phyloP scores from a whole-genome alignment of 2,888 invertebrate genomes.

The Rosalia funebris region DNA sequence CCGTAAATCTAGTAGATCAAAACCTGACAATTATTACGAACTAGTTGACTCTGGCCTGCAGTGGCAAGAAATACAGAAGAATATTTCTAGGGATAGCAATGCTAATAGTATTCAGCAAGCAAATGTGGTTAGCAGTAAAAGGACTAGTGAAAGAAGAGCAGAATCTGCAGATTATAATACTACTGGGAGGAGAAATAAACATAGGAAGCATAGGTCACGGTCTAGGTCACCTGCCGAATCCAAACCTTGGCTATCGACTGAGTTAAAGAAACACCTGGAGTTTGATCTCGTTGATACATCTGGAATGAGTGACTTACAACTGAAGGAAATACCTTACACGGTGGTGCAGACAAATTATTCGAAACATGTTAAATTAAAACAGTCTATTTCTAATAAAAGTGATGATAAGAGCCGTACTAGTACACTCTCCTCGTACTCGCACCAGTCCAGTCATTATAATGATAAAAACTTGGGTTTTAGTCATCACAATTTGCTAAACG shows the following conservation, averaged over 20 bases:
- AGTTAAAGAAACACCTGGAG: slow-evolving; percentile 86
- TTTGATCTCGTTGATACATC: slow-evolving; percentile 88
- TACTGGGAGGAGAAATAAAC: slow-evolving; percentile 42
- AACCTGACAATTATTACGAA: slow-evolving; percentile 67
- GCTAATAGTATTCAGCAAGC: slow-evolving; percentile 74
- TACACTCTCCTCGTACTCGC: slow-evolving; percentile 37
- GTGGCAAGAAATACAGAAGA: slow-evolving; percentile 86
- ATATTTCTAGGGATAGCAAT: slow-evolving; percentile 62
- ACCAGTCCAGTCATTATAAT: slow-evolving; percentile 38
- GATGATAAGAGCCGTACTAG: slow-evolving; percentile 39
- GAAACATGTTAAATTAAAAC: slow-evolving; percentile 69
- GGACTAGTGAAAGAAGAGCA: slow-evolving; percentile 45
- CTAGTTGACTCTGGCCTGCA: slow-evolving; percentile 88
- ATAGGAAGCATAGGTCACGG: slow-evolving; percentile 60
- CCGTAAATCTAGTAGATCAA: slow-evolving; percentile 38
- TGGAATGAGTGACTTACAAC: slow-evolving; percentile 88
- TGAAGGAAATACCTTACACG: slow-evolving; percentile 88
- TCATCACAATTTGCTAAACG: slow-evolving; percentile 42
- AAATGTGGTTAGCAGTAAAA: slow-evolving; percentile 72
- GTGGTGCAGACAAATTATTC: slow-evolving; percentile 80
- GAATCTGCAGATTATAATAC: slow-evolving; percentile 34
- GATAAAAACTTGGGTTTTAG: slow-evolving; percentile 36
- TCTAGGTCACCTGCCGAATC: slow-evolving; percentile 77
- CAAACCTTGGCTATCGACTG: slow-evolving; percentile 77
- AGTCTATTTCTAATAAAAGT: slow-evolving; percentile 41